phyloP scores from a whole-genome alignment of 2,113 vertebrate genomes.

The Poecile atricapillus region DNA sequence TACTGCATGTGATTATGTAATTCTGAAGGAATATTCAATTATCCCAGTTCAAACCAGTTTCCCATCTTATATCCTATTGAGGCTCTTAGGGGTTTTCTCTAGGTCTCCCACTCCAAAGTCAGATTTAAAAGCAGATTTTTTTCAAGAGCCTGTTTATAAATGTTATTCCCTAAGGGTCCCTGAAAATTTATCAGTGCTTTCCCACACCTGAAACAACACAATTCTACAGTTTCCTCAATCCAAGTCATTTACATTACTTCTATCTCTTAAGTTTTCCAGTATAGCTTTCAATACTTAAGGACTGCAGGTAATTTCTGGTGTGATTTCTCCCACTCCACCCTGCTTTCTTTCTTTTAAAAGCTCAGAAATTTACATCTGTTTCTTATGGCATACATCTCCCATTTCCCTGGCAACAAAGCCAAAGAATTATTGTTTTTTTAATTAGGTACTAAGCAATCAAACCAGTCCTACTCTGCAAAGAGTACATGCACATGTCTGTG shows the following conservation, averaged over 20 bases:
- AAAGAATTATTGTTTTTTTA: constrained; percentile 33
- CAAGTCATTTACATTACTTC: not conserved
- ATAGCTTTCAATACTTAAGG: not conserved
- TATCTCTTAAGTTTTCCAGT: not conserved
- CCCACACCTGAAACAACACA: not conserved
- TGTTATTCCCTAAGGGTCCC: not conserved
- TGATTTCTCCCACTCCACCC: not conserved
- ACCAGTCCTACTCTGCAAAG: not conserved
- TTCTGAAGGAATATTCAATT: not conserved
- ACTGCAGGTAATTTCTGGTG: not conserved
- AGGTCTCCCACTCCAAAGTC: not conserved
- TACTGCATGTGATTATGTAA: not conserved
- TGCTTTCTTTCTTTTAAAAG: not conserved
- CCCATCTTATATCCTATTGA: not conserved
- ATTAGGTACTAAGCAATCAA: not conserved
- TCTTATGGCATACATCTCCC: not conserved
- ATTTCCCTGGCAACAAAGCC: constrained; percentile 14
- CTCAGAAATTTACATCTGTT: constrained; percentile 20
- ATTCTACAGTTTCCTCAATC: not conserved
- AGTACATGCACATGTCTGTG: not conserved
- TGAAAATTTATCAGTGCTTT: not conserved
- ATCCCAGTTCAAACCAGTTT: not conserved
- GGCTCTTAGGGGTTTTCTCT: not conserved
- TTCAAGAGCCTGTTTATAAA: not conserved
- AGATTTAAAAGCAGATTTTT: not conserved